phyloP scores from a whole-genome alignment of 2,797 vertebrate genomes.

The Mormyrops boulengeri region DNA sequence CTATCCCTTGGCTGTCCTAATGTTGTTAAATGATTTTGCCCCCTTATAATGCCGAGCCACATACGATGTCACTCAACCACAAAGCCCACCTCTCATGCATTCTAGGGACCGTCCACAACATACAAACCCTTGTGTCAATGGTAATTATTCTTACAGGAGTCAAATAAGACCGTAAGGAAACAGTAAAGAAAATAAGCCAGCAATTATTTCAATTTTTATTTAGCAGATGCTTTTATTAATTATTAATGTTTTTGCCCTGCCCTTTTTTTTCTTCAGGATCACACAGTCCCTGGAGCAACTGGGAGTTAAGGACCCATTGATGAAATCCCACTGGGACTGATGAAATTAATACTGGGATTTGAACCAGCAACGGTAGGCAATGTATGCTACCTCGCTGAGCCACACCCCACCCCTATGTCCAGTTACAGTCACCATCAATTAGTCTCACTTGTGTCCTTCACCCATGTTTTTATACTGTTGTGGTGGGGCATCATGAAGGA shows the following conservation, averaged over 20 bases:
- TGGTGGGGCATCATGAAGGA: background rate
- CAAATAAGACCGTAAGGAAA: background rate
- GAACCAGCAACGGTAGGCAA: background rate
- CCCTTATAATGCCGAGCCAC: background rate
- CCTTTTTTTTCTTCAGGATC: background rate
- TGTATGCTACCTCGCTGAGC: background rate
- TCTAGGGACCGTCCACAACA: background rate
- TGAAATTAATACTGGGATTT: background rate
- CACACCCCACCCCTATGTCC: background rate
- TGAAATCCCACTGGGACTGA: background rate
- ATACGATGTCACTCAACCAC: background rate
- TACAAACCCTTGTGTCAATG: background rate
- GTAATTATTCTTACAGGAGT: background rate
- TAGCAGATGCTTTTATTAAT: background rate
- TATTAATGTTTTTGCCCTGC: background rate
- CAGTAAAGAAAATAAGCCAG: background rate
- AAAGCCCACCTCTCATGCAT: background rate
- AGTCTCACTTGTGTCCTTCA: background rate
- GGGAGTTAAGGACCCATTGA: background rate
- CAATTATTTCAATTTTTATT: background rate
- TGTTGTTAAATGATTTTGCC: conserved; percentile 2
- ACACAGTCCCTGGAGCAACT: background rate
- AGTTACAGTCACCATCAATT: background rate
- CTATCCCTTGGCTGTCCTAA: background rate
- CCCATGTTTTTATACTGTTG: background rate